A percentile compares a stretch with the other conserved stretches of the same genome.
These are phyloP conservation scores for Montipora capitata DNA, from an alignment of 92 coral and sea anemone species.

Conservation along the genomic window DNA sequence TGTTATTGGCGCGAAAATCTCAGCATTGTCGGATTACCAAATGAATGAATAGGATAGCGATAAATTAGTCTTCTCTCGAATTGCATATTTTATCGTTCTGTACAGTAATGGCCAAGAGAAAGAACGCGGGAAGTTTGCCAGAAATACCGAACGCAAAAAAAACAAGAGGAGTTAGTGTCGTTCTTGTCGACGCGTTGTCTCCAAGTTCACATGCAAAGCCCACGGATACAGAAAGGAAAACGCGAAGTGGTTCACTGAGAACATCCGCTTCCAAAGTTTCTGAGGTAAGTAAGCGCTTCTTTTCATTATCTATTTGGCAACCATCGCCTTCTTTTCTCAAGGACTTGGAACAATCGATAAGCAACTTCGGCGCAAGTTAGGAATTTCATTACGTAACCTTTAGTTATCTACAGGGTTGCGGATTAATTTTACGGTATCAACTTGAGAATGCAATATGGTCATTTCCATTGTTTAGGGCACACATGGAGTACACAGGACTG, in stretches of 20 bases:
- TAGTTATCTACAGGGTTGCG: too few species aligned
- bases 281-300: background rate
- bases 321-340: too few species aligned
- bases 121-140: background rate
- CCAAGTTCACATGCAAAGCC: background rate
- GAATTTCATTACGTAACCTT: too few species aligned
- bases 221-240: background rate
- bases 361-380: too few species aligned
- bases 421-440: too few species aligned
- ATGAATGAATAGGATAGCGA: background rate
- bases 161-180: background rate
- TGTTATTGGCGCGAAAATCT: conserved; percentile 41
- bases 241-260: background rate
- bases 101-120: conserved; percentile 26
- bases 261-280: background rate
- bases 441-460: too few species aligned
- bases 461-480: too few species aligned
- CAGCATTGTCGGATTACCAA: background rate
- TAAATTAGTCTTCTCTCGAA: background rate
- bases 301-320: background rate
- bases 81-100: background rate
- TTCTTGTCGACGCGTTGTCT: background rate
- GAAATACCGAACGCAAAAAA: conserved; percentile 9
- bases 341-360: too few species aligned
- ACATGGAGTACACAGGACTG: too few species aligned